Evolutionary conservation across 2,797 vertebrate species (phyloP).

Genomic region (Hephaestus fuliginosus): DNA sequence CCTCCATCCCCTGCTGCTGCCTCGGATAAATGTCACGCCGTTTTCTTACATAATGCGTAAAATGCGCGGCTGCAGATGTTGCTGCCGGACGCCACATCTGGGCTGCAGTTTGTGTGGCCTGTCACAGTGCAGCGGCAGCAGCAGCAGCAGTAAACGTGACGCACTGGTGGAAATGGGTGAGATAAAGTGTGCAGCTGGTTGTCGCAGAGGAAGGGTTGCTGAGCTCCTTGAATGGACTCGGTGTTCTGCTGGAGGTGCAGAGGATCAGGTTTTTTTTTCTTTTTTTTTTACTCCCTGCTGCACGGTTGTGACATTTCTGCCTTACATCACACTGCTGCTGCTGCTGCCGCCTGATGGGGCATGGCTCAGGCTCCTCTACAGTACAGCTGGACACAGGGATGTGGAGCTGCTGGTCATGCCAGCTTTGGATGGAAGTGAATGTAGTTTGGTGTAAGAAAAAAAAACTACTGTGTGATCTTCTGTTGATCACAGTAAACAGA

Average conservation of each 20-base stretch:
- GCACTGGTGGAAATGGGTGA: slow-evolving; percentile 44
- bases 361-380: neutral
- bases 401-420: slow-evolving; percentile 3
- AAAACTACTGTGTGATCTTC: neutral
- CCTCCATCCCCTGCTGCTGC: slow-evolving; percentile 12
- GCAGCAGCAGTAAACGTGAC: slow-evolving; percentile 48
- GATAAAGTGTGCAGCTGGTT: slow-evolving; percentile 8
- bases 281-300: neutral
- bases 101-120: slow-evolving; percentile 25
- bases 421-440: slow-evolving; percentile 2
- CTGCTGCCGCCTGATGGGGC: slow-evolving; percentile 19
- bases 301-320: slow-evolving; percentile 8
- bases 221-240: neutral
- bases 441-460: neutral
- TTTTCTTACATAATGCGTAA: slow-evolving; percentile 71
- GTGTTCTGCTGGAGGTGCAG: neutral
- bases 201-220: slow-evolving; percentile 43
- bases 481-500: slow-evolving; percentile 12
- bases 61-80: slow-evolving; percentile 62
- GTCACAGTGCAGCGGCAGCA: slow-evolving; percentile 40
- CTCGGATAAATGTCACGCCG: slow-evolving; percentile 60
- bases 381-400: slow-evolving; percentile 28
- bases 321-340: slow-evolving; percentile 40
- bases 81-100: slow-evolving; percentile 51
- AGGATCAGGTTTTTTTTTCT: slow-evolving; percentile 14